A percentile compares a stretch with the other conserved stretches of the same genome.
Conservation (phyloP, 2,113 vertebrate genomes). For the Osmerus mordax region DNA sequence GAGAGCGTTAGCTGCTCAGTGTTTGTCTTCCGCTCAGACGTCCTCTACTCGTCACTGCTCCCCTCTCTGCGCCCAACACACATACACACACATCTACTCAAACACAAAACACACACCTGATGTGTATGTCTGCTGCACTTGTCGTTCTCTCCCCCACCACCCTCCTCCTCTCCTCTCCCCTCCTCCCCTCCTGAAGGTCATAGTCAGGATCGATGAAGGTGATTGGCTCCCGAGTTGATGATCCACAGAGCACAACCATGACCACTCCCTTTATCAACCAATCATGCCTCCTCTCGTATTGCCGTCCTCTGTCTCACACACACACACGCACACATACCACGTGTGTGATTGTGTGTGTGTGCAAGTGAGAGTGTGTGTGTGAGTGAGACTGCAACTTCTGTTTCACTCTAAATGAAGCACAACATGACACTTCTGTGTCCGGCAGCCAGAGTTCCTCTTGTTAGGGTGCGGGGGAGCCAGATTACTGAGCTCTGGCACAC, state of each 20-base stretch:
- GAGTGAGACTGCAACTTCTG: no score
- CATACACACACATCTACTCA: conserved; percentile 6
- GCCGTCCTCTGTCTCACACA: no score
- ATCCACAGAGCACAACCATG: background rate
- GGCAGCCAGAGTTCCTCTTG: background rate
- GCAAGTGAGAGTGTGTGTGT: no score
- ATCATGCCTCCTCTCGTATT: background rate
- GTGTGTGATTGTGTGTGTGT: no score
- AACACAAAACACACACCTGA: background rate
- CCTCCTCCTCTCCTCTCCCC: background rate
- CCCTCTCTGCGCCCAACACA: background rate
- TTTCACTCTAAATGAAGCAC: no score
- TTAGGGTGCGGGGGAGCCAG: background rate
- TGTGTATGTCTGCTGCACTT: background rate
- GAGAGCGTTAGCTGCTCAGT: no score
- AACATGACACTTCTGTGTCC: background rate
- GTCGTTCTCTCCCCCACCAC: background rate
- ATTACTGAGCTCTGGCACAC: background rate
- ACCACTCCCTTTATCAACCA: background rate
- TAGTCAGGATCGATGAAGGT: background rate
- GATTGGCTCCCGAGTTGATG: background rate
- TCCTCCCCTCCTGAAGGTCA: background rate
- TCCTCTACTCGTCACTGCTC: background rate
- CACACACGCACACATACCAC: no score
- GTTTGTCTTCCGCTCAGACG: background rate